Base-by-base conservation (phyloP, 2,888 invertebrate genomes). In the Stictocephala bisonia region DNA sequence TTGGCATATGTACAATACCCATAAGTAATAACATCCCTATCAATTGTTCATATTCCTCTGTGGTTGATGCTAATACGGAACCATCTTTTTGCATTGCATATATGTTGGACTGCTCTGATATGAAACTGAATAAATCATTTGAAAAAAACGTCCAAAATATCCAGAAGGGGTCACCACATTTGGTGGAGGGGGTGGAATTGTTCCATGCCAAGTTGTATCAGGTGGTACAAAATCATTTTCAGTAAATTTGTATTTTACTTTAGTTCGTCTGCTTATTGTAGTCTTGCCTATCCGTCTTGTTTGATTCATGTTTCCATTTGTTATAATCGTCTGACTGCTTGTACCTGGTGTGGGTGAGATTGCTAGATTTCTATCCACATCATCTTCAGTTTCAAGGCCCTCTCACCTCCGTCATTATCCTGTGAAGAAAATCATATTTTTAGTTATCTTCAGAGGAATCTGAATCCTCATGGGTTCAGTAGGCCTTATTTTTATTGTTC, bases 61-160 rank as follows among this genome's bases (percentile, higher is more conserved):
- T 4, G 11, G 35, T 27, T 29, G 29, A 15, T 15, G n/a, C 35
- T 27, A 69, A 29, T 20, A 11, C 29, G 41, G 31, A 22, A 18
- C 69, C 53, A 69, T 69, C 69, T 27, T 27, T 69, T 35, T 69
- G 69, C 35, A 56, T 58, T 9, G 71, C 71, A 58, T 71, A 60
- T 18, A n/a, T 56, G 27, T 71, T 58, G 15, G 58, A 58, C 29
- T 58, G 15, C 11, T 18, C 3, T 2, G 58, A 13, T 18, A 31
- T 29, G 6, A 58, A 20, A 35, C 27, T 68, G 68, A 69, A 18
- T 56, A 26, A 31, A 31, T 69, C 29, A 53, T 68, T n/a, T n/a
- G n/a, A 27, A 73, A 73, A 24, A 69, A 69, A 24, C 3, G 3
- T 35, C 20, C 2, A 31, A 73, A 71, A 64, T 60, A 60, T 13